phyloP scores from a whole-genome alignment of 2,888 invertebrate genomes.

The Ectemnius cavifrons region DNA sequence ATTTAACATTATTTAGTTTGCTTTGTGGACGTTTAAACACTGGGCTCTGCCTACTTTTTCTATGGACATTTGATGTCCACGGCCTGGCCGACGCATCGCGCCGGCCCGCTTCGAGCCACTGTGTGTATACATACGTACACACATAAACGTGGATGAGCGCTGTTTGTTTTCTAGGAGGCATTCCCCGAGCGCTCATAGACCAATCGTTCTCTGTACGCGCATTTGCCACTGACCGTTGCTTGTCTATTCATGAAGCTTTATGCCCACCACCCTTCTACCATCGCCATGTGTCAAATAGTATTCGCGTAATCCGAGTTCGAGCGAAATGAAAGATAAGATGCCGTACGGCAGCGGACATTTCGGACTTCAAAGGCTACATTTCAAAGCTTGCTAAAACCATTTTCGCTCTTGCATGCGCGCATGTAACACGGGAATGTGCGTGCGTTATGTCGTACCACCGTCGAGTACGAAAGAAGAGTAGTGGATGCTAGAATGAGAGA shows the following conservation, averaged over 20 bases:
- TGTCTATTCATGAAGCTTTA: not conserved
- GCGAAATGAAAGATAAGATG: too few species aligned
- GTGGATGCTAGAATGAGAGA: too few species aligned
- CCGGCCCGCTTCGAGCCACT: not conserved
- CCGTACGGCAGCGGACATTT: too few species aligned
- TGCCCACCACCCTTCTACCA: not conserved
- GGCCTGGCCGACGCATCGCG: conserved; percentile 53
- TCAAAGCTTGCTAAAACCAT: too few species aligned
- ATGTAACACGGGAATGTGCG: too few species aligned
- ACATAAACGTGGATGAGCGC: conserved; percentile 55
- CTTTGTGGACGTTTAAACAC: conserved; percentile 76
- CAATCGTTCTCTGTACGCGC: conserved; percentile 31
- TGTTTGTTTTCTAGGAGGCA: conserved; percentile 73
- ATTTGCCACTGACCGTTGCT: conserved; percentile 17
- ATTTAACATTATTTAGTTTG: conserved; percentile 77
- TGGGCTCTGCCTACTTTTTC: conserved; percentile 69
- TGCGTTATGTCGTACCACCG: too few species aligned
- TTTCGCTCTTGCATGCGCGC: too few species aligned
- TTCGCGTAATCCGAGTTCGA: too few species aligned
- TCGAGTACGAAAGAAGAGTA: too few species aligned
- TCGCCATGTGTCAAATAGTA: too few species aligned
- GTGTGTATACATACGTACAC: conserved; percentile 37
- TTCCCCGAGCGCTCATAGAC: conserved; percentile 49
- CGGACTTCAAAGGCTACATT: too few species aligned
- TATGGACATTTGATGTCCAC: conserved; percentile 70